These are phyloP conservation scores for Labeo rohita DNA, from an alignment of 2,113 vertebrate species.

Conservation along the genomic window DNA sequence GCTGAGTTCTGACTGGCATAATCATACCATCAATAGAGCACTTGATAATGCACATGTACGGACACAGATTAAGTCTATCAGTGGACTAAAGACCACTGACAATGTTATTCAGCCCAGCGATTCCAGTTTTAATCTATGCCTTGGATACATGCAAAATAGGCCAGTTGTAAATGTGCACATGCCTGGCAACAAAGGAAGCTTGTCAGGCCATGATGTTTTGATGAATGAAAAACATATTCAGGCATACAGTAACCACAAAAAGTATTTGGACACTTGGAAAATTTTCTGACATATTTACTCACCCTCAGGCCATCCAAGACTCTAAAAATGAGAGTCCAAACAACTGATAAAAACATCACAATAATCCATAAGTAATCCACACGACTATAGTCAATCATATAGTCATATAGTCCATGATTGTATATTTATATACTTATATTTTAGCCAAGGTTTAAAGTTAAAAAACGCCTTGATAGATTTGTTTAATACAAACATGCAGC, in stretches of 20 bases:
- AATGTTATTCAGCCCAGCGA: neutral
- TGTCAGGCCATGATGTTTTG: neutral
- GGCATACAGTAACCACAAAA: no score
- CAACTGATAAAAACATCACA: neutral
- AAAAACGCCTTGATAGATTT: no score
- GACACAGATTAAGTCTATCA: slow-evolving; percentile 23
- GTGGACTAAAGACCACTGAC: slow-evolving; percentile 22
- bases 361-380: neutral
- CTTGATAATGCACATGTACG: slow-evolving; percentile 32
- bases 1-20: slow-evolving; percentile 45
- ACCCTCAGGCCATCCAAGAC: neutral
- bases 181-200: neutral
- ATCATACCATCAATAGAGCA: slow-evolving; percentile 50
- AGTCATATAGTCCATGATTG: no score
- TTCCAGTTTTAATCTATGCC: neutral
- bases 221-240: neutral
- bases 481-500: no score
- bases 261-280: neutral
- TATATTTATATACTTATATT: no score
- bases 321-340: neutral
- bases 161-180: neutral
- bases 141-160: neutral
- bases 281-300: neutral
- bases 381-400: neutral
- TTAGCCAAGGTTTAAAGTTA: no score